Evolutionary conservation across 2,113 vertebrate species (phyloP).

Genomic region (Pteronura brasiliensis): DNA sequence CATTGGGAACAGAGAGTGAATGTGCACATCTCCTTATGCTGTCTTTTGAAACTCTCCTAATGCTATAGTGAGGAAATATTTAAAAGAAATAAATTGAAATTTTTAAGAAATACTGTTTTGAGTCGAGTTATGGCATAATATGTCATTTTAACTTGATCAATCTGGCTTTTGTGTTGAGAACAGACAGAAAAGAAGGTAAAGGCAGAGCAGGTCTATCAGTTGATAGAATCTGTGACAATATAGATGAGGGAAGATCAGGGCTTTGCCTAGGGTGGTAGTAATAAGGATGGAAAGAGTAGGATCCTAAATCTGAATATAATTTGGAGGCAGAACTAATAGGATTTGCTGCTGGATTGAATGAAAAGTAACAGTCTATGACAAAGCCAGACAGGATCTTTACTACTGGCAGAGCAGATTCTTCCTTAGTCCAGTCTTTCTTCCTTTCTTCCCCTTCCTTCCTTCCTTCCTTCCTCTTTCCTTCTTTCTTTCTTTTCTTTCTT

Average conservation of each 20-base stretch:
- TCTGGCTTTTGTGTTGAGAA: background rate
- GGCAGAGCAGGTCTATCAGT: background rate
- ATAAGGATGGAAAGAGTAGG: background rate
- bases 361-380: background rate
- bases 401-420: background rate
- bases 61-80: background rate
- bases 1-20: too few relatives aligned
- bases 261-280: background rate
- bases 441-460: too few relatives aligned
- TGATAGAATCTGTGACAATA: background rate
- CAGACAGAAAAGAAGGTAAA: background rate
- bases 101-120: background rate
- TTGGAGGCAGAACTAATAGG: background rate
- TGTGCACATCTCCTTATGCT: background rate
- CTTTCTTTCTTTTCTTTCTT: background rate
- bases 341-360: background rate
- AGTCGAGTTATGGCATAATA: background rate
- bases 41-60: background rate
- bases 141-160: background rate
- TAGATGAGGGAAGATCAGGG: background rate
- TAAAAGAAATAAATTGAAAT: background rate
- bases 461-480: too few relatives aligned
- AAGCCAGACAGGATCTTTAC: background rate
- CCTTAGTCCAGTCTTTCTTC: too few relatives aligned
- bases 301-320: background rate